Conservation (phyloP, 1,140 invertebrate species). For the Lepidurus apus region DNA sequence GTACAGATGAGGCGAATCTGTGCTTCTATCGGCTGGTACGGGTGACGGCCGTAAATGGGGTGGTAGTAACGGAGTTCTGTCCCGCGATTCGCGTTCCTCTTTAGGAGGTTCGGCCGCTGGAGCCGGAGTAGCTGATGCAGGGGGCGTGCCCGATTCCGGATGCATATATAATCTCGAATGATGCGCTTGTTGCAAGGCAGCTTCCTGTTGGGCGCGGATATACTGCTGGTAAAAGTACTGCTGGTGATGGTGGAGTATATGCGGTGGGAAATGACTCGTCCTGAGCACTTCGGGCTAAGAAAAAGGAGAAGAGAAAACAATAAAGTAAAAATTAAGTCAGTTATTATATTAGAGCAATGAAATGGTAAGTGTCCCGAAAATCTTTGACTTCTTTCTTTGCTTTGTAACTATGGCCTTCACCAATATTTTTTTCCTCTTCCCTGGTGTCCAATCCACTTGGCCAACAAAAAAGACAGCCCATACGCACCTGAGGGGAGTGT, state of each 20-base stretch:
- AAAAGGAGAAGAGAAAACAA: neutral
- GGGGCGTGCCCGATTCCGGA: neutral
- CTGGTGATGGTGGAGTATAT: neutral
- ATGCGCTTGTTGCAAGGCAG: neutral
- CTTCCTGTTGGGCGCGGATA: neutral
- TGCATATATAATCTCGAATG: neutral
- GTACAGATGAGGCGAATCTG: conserved; percentile 1
- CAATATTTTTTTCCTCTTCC: too few relatives aligned
- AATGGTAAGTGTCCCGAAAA: neutral
- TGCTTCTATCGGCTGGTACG: neutral
- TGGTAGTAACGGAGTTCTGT: neutral
- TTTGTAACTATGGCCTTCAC: too few relatives aligned
- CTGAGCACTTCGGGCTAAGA: neutral
- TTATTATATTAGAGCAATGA: neutral
- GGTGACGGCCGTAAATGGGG: neutral
- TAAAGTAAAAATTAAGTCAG: neutral
- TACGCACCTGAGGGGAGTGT: conserved; percentile 24
- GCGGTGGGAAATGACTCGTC: neutral
- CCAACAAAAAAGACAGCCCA: too few relatives aligned
- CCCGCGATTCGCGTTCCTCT: neutral
- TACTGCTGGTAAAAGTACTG: conserved; percentile 18
- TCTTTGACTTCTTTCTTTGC: too few relatives aligned
- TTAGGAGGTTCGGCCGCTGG: neutral
- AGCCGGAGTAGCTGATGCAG: neutral
- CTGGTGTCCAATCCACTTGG: too few relatives aligned